Evolutionary conservation across 2,888 invertebrate species (phyloP).

Genomic region (Volucella zonaria): DNA sequence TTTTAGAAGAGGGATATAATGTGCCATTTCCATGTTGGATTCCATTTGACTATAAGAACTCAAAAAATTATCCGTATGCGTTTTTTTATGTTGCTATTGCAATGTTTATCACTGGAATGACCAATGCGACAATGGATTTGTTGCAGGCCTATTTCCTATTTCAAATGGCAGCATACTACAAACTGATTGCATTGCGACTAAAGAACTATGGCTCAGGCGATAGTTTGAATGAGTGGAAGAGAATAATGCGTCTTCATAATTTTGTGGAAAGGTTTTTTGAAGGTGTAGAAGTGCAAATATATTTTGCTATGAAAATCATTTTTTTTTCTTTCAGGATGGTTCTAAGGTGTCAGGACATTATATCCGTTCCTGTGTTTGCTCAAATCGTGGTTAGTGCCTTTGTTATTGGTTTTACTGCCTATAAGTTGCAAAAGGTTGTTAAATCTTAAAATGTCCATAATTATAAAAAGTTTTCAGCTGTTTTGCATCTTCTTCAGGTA

Average conservation of each 20-base stretch:
- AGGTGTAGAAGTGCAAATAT: not conserved
- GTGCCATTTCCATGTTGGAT: slow-evolving; percentile 47
- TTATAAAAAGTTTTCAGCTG: slow-evolving; percentile 70
- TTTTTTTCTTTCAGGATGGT: slow-evolving; percentile 13
- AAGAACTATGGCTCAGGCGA: not conserved
- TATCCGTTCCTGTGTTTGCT: slow-evolving; percentile 76
- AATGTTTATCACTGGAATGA: slow-evolving; percentile 14
- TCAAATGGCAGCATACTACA: slow-evolving; percentile 14
- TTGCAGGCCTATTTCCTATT: slow-evolving; percentile 36
- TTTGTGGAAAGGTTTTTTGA: slow-evolving; percentile 11
- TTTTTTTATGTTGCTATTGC: slow-evolving; percentile 27
- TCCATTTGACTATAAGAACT: slow-evolving; percentile 44
- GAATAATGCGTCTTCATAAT: slow-evolving; percentile 17
- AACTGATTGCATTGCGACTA: slow-evolving; percentile 24
- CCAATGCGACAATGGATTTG: slow-evolving; percentile 33
- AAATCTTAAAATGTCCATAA: slow-evolving; percentile 73
- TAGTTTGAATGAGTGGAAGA: not conserved
- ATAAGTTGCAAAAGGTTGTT: not conserved
- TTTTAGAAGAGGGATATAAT: slow-evolving; percentile 18
- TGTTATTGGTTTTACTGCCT: slow-evolving; percentile 73
- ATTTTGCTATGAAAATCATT: not conserved
- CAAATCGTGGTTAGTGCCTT: slow-evolving; percentile 78
- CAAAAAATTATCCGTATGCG: slow-evolving; percentile 25
- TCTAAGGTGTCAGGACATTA: slow-evolving; percentile 18
- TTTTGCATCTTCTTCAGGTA: slow-evolving; percentile 75